These are phyloP conservation scores for Malurus splendens DNA, from an alignment of 2,797 vertebrate species.

Conservation along the genomic window DNA sequence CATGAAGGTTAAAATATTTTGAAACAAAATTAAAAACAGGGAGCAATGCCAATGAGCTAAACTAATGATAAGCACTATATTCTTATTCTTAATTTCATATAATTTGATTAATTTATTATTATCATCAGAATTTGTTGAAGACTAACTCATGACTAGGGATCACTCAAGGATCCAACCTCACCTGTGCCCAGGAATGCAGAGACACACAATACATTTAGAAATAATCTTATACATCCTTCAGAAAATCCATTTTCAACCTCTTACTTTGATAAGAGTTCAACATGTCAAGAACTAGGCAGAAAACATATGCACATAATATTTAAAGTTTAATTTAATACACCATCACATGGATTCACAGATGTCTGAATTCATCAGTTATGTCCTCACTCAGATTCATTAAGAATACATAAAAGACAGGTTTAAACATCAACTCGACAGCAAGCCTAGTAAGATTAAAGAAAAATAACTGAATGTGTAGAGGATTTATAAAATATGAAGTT, in stretches of 20 bases:
- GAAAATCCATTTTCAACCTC: background rate
- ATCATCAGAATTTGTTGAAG: background rate
- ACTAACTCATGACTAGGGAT: background rate
- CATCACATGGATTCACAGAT: background rate
- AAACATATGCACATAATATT: conserved; percentile 1
- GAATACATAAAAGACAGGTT: conserved; percentile 46
- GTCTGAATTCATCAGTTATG: conserved; percentile 25
- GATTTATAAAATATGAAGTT: conserved; percentile 28
- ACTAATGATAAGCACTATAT: background rate
- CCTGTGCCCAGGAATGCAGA: background rate
- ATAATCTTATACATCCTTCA: background rate
- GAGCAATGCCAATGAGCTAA: background rate
- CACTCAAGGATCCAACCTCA: background rate
- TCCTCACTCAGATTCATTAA: conserved; percentile 27
- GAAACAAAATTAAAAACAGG: background rate
- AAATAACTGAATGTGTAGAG: background rate
- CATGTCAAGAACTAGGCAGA: conserved; percentile 6
- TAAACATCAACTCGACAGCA: conserved; percentile 20
- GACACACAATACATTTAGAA: background rate
- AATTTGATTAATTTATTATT: background rate
- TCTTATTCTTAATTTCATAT: background rate
- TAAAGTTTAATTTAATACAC: conserved; percentile 20
- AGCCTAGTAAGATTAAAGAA: background rate
- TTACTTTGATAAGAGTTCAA: conserved; percentile 1
- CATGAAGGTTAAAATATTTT: background rate